Base-by-base conservation (phyloP, 2,113 vertebrate species). In the Microtus montanus region DNA sequence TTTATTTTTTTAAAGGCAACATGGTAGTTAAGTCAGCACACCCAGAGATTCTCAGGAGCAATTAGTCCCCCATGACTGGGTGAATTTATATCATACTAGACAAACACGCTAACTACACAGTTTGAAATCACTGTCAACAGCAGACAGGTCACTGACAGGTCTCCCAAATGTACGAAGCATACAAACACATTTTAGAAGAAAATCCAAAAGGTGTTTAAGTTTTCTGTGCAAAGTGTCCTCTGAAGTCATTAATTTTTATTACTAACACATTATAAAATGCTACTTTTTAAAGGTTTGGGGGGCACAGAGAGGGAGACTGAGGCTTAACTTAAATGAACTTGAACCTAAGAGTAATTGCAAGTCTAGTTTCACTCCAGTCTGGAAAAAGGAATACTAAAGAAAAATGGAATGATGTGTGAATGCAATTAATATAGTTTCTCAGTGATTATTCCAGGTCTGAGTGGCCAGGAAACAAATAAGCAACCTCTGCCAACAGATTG, bases 11-110 rank as follows among this genome's bases (percentile, higher is more conserved):
- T 92, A 68, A 94, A 93, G 54, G 28, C 64, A 94, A 75, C 17
- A 20, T 92, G 38, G 75, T 86, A 94, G 22, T 94, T 94, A 93
- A 58, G 66, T 74, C 38, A 49, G 66, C 91, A 92, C 52, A 87
- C 22, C 70, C 63, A 80, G 73, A 68, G 63, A 68, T 47, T 38
- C 78, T 92, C 61, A 74, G 71, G 61, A 79, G 63, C 92, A 92
- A 96, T 97, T 96, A 97, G 75, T 19, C 41, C 24, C 86, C 70
- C 22, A 44, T 94, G 95, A 87, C 70, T 19, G 17, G 75, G 87
- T 83, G 92, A 84, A 93, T 71, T 78, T 58, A 44, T 88, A 70
- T 41, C 84, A 44, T 61, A 30, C 41, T 64, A 91, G 87, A 74
- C 68, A 97, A 73, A 89, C 82, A 30, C 14, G n/a, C n/a, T 95